Evolutionary conservation across 2,797 vertebrate genomes (phyloP), one percentile per base, ranked within the genome.

Genomic region (Parauchenoglanis ngamensis): DNA sequence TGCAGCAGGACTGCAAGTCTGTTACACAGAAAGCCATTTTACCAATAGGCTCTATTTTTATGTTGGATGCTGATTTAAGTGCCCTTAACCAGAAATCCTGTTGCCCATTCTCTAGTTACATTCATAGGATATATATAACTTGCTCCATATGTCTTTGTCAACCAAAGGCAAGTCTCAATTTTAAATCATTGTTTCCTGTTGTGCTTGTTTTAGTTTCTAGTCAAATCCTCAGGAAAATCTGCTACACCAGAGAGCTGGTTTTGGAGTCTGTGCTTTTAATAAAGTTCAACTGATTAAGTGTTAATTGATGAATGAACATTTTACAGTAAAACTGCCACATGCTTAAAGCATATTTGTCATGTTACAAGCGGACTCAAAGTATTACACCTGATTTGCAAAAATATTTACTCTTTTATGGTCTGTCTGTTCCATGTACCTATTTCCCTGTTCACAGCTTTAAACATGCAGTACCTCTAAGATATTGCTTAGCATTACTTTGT

Each of bases 1-100:
- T 90, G 87, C 90, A 91, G 90, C 89, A 61, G 90, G 90, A 86
- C 90, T 91, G 89, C 76, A 85, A 31, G 54, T 82, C 85, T 54
- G 7, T 82, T 84, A 72, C n/a, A 67, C 6, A 82, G 49, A 61
- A 72, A 59, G 49, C 3, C 13, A 59, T 19, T 40, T 76, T 65
- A 65, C 40, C n/a, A 3, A 35, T 25, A 65, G 46, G 75, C 44
- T 70, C 23, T 72, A 19, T 85, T 52, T 79, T 88, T 87, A 54
- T 83, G 25, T 82, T 86, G 21, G 68, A 57, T 72, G 85, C 63
- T 70, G 31, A 86, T 78, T 72, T 63, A 84, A 86, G 85, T 79
- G 81, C 19, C 73, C 80, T 89, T 87, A 75, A 54, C 40, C 25
- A 80, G 7, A 28, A 63, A 56, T 12, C 56, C 49, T 44, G 49